Evolutionary conservation across 2,888 invertebrate species (phyloP).

Genomic region (Psococerastis gibbosa): DNA sequence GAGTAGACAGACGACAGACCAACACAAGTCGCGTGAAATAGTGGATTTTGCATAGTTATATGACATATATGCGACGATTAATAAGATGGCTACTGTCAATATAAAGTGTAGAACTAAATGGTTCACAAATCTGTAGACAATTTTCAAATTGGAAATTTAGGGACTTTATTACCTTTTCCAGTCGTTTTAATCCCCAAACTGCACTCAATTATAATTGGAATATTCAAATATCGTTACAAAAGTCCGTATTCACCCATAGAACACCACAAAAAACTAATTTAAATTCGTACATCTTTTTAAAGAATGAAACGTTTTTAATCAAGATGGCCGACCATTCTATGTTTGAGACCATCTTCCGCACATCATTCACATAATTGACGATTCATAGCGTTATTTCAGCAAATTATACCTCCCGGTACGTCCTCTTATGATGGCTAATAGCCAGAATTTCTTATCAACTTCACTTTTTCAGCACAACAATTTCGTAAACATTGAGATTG

Average conservation of each 20-base stretch:
- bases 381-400: not conserved
- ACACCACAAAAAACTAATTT: not conserved
- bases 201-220: not conserved
- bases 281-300: conserved; percentile 6
- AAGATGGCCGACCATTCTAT: conserved; percentile 10
- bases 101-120: conserved; percentile 1
- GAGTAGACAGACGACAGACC: no score
- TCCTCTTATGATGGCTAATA: no score
- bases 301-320: conserved; percentile 6
- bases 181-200: conserved; percentile 7
- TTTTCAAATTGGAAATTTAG: not conserved
- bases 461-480: no score
- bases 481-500: no score
- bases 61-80: not conserved
- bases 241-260: not conserved
- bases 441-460: no score
- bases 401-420: no score
- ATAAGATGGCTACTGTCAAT: conserved; percentile 11
- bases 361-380: not conserved
- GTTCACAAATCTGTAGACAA: conserved; percentile 1
- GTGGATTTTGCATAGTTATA: not conserved
- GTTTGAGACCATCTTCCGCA: not conserved
- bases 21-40: no score
- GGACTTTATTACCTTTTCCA: conserved; percentile 1
- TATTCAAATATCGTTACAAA: not conserved